These are phyloP conservation scores for Megaustenia siamemsis DNA, from an alignment of 2,888 invertebrate genomes.

Conservation along the genomic window DNA sequence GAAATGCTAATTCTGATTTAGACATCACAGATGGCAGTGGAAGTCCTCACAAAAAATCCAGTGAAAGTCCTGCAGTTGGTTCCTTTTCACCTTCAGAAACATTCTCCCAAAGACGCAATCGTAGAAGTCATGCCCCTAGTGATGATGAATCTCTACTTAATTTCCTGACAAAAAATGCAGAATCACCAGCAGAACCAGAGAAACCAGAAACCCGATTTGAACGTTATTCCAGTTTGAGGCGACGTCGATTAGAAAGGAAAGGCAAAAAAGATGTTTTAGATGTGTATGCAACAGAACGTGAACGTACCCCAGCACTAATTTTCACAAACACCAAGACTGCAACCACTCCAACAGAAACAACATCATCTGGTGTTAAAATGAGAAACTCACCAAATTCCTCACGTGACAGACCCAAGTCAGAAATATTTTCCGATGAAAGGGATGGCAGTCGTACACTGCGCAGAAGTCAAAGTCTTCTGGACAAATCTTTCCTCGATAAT, in stretches of 20 bases:
- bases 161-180: conserved; percentile 66
- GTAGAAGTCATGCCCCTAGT: conserved; percentile 64
- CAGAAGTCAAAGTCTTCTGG: conserved; percentile 66
- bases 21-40: conserved; percentile 60
- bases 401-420: conserved; percentile 60
- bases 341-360: background rate
- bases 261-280: conserved; percentile 58
- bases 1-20: conserved; percentile 50
- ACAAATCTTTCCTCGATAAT: conserved; percentile 52
- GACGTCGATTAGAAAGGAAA: conserved; percentile 65
- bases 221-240: conserved; percentile 70
- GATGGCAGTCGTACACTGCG: conserved; percentile 54
- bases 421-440: conserved; percentile 53
- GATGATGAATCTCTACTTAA: conserved; percentile 69
- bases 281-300: conserved; percentile 65
- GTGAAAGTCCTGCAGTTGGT: conserved; percentile 14
- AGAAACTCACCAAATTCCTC: background rate
- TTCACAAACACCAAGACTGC: conserved; percentile 32
- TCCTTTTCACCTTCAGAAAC: conserved; percentile 57
- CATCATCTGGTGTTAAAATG: conserved; percentile 20
- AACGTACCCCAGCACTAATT: conserved; percentile 73
- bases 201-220: conserved; percentile 66
- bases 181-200: conserved; percentile 53
- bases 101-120: conserved; percentile 57
- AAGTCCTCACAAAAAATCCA: conserved; percentile 61